Evolutionary conservation across 2,797 vertebrate species (phyloP).

Genomic region (Botia almorhae): DNA sequence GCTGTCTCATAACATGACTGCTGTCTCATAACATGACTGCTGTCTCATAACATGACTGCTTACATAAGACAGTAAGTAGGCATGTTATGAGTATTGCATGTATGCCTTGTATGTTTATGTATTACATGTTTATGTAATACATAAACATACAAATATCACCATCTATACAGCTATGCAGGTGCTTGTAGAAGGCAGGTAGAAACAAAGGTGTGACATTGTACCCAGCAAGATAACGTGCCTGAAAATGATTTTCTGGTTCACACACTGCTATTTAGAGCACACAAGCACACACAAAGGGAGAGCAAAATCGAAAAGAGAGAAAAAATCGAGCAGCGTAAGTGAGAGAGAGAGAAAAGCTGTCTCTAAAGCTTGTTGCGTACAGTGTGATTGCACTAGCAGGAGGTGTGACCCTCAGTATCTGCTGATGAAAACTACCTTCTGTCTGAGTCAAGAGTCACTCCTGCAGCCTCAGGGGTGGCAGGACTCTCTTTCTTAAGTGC

Average conservation of each 20-base stretch:
- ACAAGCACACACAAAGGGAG: background rate
- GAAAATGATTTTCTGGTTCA: background rate
- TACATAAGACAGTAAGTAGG: too few species aligned
- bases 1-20: too few species aligned
- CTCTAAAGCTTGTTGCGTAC: constrained; percentile 24
- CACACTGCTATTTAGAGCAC: constrained; percentile 1
- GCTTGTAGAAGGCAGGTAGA: too few species aligned
- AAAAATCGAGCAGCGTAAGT: background rate
- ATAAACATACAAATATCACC: too few species aligned
- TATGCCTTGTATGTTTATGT: too few species aligned
- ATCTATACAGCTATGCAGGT: too few species aligned
- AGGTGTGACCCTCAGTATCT: constrained; percentile 46
- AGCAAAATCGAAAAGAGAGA: background rate
- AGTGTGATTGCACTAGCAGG: constrained; percentile 43
- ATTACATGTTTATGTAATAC: too few species aligned
- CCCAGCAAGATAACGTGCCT: too few species aligned
- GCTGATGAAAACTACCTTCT: constrained; percentile 53
- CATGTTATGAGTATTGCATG: too few species aligned
- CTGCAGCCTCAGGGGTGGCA: constrained; percentile 19
- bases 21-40: too few species aligned
- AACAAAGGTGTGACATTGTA: too few species aligned
- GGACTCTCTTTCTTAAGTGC: constrained; percentile 14
- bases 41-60: too few species aligned
- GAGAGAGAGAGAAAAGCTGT: constrained; percentile 21
- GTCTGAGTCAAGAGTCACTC: constrained; percentile 48